Evolutionary conservation across 2,888 invertebrate genomes (phyloP), one percentile per base, ranked within the genome.

Genomic region (Cylindroiulus punctatus): DNA sequence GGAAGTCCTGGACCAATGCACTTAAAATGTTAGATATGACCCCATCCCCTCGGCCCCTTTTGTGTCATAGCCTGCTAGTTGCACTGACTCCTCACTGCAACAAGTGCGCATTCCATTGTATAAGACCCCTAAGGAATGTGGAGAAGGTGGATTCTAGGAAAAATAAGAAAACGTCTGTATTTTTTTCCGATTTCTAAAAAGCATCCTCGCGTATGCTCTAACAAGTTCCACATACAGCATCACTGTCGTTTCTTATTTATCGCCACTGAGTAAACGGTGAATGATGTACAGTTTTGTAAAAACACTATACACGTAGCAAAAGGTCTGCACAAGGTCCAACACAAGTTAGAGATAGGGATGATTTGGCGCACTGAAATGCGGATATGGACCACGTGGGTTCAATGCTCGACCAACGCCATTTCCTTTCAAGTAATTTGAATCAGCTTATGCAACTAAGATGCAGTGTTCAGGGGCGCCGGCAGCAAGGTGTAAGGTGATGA

Each of bases 321-420:
- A 36, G 36, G 36, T 36, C 36, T 36, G 7, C 36, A 36, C 36
- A 17, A 76, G 32, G 32, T 76, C 5, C 30, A 76, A 76, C 30
- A 30, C 17, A 76, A 26, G 76, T 17, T 32, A 30, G 76, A 14
- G 30, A 30, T 30, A 1, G 76, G 76, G 8, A 65, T 22, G 57
- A 52, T 19, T 52, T 52, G 1, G 52, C n/a, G n/a, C 57, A 76
- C 32, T 30, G 30, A 8, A 30, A 76, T 12, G 30, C 26, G 76
- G 76, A 76, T 76, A 76, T 76, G 76, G 30, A 76, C 76, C 76
- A 30, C 14, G 76, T 30, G 30, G 76, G 76, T 76, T 76, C 76
- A 76, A 32, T 76, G 30, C 26, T 26, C 76, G 3, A 76, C 8
- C 76, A 30, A 76, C 14, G 65, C n/a, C 5, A 65, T 65, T 65